These are phyloP conservation scores for Macrotrachela quadricornifera DNA, from an alignment of 1,140 invertebrate genomes.

Conservation along the genomic window DNA sequence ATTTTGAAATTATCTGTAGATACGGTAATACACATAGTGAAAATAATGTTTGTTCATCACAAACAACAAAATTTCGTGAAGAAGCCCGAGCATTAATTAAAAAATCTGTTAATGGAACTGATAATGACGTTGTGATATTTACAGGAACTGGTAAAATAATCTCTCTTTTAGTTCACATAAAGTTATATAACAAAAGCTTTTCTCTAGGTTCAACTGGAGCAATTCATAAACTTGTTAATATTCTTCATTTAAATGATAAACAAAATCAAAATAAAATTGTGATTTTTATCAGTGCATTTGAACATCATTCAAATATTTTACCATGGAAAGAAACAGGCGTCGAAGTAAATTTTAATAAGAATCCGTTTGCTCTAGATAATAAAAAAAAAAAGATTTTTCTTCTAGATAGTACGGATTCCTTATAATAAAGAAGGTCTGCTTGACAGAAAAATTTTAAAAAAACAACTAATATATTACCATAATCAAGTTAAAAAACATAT, in stretches of 20 bases:
- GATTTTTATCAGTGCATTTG: conserved; percentile 50
- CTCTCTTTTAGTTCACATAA: too few relatives aligned
- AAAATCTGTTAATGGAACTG: conserved; percentile 51
- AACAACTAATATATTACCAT: conserved; percentile 19
- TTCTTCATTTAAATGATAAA: conserved; percentile 11
- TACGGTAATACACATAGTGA: conserved; percentile 51
- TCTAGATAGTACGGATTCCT: conserved; percentile 47
- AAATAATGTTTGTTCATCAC: conserved; percentile 57
- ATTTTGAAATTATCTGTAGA: too few relatives aligned
- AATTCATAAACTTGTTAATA: conserved; percentile 45
- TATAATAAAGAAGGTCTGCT: conserved; percentile 55
- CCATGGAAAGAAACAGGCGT: conserved; percentile 58
- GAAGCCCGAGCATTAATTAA: conserved; percentile 48
- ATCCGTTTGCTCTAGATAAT: not conserved
- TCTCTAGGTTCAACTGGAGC: conserved; percentile 53
- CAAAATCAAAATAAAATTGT: not conserved
- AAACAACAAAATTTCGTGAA: conserved; percentile 64
- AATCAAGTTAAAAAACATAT: conserved; percentile 20
- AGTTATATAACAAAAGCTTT: too few relatives aligned
- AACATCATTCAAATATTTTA: conserved; percentile 57
- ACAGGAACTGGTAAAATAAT: conserved; percentile 46
- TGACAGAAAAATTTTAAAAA: conserved; percentile 51
- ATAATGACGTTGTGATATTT: conserved; percentile 62
- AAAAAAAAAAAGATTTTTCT: not conserved
- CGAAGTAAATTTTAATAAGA: not conserved